Evolutionary conservation across 2,888 invertebrate species (phyloP).

Genomic region (Pyrrhia umbra): DNA sequence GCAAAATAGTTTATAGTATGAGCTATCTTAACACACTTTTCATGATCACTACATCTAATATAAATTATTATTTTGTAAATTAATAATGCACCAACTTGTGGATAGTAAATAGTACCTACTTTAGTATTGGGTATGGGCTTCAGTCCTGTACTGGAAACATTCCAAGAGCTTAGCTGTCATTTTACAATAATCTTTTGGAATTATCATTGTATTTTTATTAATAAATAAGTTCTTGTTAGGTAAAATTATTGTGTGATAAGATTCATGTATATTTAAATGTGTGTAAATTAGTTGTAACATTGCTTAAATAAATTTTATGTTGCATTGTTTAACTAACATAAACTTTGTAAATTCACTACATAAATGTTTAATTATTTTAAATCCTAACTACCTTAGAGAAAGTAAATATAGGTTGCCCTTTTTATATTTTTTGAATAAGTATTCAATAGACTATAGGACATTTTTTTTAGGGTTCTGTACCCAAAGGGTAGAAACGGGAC

Average conservation of each 20-base stretch:
- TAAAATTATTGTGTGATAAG: slow-evolving; percentile 57
- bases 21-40: slow-evolving; percentile 35
- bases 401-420: too few relatives aligned
- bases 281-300: slow-evolving; percentile 62
- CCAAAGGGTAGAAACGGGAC: too few relatives aligned
- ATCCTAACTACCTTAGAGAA: too few relatives aligned
- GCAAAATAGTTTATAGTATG: slow-evolving; percentile 21
- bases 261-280: slow-evolving; percentile 48
- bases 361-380: slow-evolving; percentile 36
- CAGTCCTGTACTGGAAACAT: slow-evolving; percentile 62
- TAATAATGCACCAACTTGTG: slow-evolving; percentile 48
- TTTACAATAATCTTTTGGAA: slow-evolving; percentile 58
- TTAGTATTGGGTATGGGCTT: slow-evolving; percentile 34
- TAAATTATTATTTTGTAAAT: slow-evolving; percentile 44
- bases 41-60: slow-evolving; percentile 21
- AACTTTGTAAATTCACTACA: slow-evolving; percentile 66
- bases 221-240: slow-evolving; percentile 34
- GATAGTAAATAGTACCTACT: slow-evolving; percentile 27
- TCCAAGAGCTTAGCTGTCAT: slow-evolving; percentile 67
- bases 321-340: slow-evolving; percentile 60
- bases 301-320: slow-evolving; percentile 58
- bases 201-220: slow-evolving; percentile 46
- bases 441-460: too few relatives aligned
- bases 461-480: too few relatives aligned
- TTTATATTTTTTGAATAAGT: too few relatives aligned